Conservation (phyloP, 2,888 invertebrate genomes). For the Troides aeacus region DNA sequence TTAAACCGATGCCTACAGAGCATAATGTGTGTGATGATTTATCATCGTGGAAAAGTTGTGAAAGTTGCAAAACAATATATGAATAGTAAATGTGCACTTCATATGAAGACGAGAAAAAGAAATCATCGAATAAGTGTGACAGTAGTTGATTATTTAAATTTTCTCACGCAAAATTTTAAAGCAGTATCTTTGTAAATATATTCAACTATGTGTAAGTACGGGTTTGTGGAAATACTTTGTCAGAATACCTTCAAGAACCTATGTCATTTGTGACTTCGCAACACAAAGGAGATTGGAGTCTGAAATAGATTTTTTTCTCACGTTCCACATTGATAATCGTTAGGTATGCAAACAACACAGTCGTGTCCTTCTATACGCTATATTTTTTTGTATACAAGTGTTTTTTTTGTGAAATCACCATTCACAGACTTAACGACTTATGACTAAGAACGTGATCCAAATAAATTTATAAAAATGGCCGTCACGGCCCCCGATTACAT, state of each 20-base stretch:
- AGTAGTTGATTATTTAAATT: too few relatives aligned
- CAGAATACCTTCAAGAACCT: background rate
- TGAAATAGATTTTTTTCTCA: constrained; percentile 53
- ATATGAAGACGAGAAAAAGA: too few relatives aligned
- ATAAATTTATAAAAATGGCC: constrained; percentile 61
- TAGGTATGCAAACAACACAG: constrained; percentile 50
- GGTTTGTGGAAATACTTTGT: background rate
- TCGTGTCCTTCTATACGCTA: constrained; percentile 57
- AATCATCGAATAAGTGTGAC: too few relatives aligned
- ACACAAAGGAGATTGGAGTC: constrained; percentile 13
- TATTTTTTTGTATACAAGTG: constrained; percentile 56
- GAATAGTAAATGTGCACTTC: too few relatives aligned
- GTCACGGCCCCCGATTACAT: constrained; percentile 62
- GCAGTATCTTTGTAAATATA: too few relatives aligned
- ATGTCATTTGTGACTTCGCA: background rate
- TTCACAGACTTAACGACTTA: constrained; percentile 63
- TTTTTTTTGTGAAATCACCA: constrained; percentile 50
- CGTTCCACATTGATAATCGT: constrained; percentile 55
- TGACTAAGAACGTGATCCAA: constrained; percentile 73
- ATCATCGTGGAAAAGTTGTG: too few relatives aligned
- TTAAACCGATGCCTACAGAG: too few relatives aligned
- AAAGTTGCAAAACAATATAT: too few relatives aligned
- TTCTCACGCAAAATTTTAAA: too few relatives aligned
- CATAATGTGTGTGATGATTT: too few relatives aligned
- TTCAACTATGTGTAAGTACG: too few relatives aligned